phyloP scores from a whole-genome alignment of 2,113 vertebrate genomes.

The Oreochromis tanganicae region DNA sequence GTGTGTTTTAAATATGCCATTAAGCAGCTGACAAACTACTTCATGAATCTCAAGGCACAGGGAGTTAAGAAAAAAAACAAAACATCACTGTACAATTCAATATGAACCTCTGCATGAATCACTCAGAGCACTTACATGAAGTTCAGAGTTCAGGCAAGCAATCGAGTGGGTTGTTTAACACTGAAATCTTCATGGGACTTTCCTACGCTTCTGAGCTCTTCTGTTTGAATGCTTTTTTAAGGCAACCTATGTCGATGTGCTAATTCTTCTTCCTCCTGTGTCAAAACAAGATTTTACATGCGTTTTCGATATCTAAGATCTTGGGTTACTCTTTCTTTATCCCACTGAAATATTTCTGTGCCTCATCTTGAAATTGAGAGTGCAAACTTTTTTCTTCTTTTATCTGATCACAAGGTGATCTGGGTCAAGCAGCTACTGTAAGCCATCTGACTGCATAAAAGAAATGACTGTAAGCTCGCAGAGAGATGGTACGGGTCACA shows the following conservation, averaged over 20 bases:
- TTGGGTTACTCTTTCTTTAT: neutral
- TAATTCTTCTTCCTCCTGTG: neutral
- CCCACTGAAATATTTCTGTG: neutral
- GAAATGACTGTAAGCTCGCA: neutral
- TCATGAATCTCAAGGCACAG: neutral
- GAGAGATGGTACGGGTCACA: neutral
- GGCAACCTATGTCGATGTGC: neutral
- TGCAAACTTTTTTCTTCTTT: neutral
- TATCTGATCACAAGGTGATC: neutral
- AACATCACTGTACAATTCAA: constrained; percentile 12
- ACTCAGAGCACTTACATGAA: neutral
- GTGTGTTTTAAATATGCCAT: neutral
- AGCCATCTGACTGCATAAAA: neutral
- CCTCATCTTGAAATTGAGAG: neutral
- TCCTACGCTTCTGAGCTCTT: neutral
- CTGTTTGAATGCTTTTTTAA: neutral
- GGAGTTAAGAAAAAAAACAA: neutral
- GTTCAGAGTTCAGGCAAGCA: neutral
- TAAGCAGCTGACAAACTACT: constrained; percentile 3
- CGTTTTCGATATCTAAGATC: neutral
- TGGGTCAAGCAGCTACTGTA: neutral
- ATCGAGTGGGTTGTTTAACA: neutral
- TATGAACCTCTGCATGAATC: constrained; percentile 13
- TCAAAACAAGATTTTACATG: neutral
- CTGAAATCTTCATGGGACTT: neutral